Evolutionary conservation across 1,140 invertebrate genomes (phyloP).

Genomic region (Parasteatoda tepidariorum): DNA sequence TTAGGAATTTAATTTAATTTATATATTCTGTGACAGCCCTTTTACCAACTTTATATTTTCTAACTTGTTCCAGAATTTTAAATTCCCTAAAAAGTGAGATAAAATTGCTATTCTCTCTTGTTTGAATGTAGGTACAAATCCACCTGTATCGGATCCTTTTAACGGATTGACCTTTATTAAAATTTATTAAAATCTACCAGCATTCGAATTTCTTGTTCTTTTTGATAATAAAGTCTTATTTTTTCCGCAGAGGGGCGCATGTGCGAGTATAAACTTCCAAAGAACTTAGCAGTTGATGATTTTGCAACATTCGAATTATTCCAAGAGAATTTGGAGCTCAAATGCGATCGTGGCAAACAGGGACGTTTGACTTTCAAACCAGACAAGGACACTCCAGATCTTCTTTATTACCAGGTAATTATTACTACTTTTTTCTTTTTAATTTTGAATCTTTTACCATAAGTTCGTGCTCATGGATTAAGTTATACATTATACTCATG

Average conservation of each 20-base stretch:
- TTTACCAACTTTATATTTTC: no score
- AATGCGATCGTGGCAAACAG: conserved; percentile 78
- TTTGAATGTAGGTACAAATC: no score
- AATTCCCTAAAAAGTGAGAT: no score
- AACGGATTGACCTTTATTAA: no score
- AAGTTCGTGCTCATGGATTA: neutral
- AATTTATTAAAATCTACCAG: no score
- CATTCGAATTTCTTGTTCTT: neutral
- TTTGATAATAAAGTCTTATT: no score
- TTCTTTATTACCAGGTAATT: conserved; percentile 89
- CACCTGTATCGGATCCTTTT: no score
- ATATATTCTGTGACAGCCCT: no score
- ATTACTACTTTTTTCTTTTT: neutral
- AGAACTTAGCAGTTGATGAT: conserved; percentile 75
- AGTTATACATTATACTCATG: no score
- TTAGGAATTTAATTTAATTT: no score
- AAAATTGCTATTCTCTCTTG: no score
- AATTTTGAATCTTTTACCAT: neutral
- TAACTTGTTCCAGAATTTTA: no score
- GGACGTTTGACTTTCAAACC: conserved; percentile 89
- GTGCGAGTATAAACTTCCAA: conserved; percentile 79
- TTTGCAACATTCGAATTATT: conserved; percentile 85
- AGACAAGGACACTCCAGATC: conserved; percentile 85
- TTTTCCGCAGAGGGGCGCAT: conserved; percentile 74
- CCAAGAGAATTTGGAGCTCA: conserved; percentile 82